Conservation (phyloP, 2,797 vertebrate genomes). For the Poecilia velifera region DNA sequence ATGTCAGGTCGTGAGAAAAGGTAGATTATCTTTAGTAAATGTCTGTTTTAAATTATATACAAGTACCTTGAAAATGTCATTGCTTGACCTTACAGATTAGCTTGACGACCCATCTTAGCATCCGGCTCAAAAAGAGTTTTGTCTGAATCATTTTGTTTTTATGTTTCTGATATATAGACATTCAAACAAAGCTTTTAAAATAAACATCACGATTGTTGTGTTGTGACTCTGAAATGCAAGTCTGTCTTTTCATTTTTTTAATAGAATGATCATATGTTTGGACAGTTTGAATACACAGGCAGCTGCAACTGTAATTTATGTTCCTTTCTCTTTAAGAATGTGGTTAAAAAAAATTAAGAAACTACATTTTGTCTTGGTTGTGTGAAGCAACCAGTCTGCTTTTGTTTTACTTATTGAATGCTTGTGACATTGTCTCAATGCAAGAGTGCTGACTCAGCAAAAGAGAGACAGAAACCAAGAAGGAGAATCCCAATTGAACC, state of each 20-base stretch:
- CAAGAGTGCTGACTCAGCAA: background rate
- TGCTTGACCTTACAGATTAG: background rate
- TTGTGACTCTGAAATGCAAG: background rate
- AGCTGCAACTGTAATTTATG: background rate
- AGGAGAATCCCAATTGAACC: background rate
- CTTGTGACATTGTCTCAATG: background rate
- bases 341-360: background rate
- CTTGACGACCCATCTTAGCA: background rate
- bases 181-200: background rate
- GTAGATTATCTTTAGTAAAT: background rate
- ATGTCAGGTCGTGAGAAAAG: background rate
- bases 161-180: background rate
- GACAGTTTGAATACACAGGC: background rate
- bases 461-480: background rate
- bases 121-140: background rate
- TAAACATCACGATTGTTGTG: background rate
- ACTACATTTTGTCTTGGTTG: background rate
- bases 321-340: background rate
- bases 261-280: background rate
- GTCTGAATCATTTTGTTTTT: background rate
- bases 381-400: background rate
- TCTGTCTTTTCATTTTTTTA: background rate
- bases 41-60: background rate
- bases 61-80: background rate
- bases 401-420: background rate